These are phyloP conservation scores for Chiridota heheva DNA, from an alignment of 35 echinoderm and acorn worm species.

Conservation along the genomic window DNA sequence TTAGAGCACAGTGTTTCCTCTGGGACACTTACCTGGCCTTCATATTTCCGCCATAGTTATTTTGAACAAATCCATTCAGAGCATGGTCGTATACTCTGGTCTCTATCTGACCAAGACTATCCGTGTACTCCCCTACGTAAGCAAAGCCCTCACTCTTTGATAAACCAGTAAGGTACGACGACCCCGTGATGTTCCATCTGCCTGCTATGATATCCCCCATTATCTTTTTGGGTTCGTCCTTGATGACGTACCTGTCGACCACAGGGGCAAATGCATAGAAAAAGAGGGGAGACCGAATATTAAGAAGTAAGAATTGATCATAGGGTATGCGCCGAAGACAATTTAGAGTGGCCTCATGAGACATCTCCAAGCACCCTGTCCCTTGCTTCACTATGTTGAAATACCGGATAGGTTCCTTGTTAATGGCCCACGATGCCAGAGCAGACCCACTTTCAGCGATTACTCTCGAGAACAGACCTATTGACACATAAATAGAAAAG, in stretches of 20 bases:
- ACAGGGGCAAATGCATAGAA: slow-evolving; percentile 80
- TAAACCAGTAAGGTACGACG: slow-evolving; percentile 67
- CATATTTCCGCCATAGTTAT: slow-evolving; percentile 80
- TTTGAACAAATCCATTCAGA: slow-evolving; percentile 84
- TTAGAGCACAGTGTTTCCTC: too few species aligned
- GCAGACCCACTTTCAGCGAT: slow-evolving; percentile 86
- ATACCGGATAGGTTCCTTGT: slow-evolving; percentile 44
- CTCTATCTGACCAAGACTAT: slow-evolving; percentile 38
- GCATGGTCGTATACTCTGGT: slow-evolving; percentile 41
- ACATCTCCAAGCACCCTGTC: slow-evolving; percentile 37
- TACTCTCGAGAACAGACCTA: slow-evolving; percentile 77
- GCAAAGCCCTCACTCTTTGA: slow-evolving; percentile 68
- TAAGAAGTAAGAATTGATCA: slow-evolving; percentile 36
- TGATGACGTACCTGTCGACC: slow-evolving; percentile 71
- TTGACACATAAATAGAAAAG: neutral
- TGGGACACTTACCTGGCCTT: slow-evolving; percentile 72
- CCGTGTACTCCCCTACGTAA: slow-evolving; percentile 53
- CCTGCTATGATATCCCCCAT: slow-evolving; percentile 26
- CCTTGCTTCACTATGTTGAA: slow-evolving; percentile 42
- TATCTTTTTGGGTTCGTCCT: slow-evolving; percentile 54
- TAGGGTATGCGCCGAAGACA: slow-evolving; percentile 58
- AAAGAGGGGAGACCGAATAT: slow-evolving; percentile 73
- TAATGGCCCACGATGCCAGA: slow-evolving; percentile 71
- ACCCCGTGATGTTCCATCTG: slow-evolving; percentile 17
- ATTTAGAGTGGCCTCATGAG: slow-evolving; percentile 30